A percentile compares a stretch with the other conserved stretches of the same genome.
phyloP scores from a whole-genome alignment of 2,797 vertebrate species.

The Oryzias sinensis region DNA sequence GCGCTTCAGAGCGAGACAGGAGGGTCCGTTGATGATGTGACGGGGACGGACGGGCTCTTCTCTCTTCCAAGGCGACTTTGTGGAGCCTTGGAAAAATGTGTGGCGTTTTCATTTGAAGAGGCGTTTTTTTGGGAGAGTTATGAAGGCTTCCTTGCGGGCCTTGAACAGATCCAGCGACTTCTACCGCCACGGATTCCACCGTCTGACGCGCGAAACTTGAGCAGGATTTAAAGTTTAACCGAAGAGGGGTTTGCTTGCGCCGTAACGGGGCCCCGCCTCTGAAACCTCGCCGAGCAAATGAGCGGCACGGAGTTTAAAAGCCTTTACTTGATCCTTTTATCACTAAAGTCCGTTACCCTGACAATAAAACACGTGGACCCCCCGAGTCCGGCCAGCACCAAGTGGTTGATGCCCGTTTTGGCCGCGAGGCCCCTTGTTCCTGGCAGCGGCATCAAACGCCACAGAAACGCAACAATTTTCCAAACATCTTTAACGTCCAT shows the following conservation, averaged over 20 bases:
- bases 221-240: slow-evolving; percentile 9
- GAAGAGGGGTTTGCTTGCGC: slow-evolving; percentile 6
- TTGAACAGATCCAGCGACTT: slow-evolving; percentile 50
- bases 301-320: slow-evolving; percentile 9
- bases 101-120: slow-evolving; percentile 78
- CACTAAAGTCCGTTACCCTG: slow-evolving; percentile 84
- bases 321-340: slow-evolving; percentile 49
- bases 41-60: slow-evolving; percentile 64
- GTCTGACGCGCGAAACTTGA: slow-evolving; percentile 49
- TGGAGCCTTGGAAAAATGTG: slow-evolving; percentile 40
- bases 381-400: slow-evolving; percentile 86
- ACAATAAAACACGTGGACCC: slow-evolving; percentile 84
- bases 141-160: slow-evolving; percentile 70
- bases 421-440: slow-evolving; percentile 84
- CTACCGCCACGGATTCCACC: slow-evolving; percentile 30
- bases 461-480: slow-evolving; percentile 84
- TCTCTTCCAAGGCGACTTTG: slow-evolving; percentile 56
- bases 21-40: slow-evolving; percentile 76
- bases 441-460: slow-evolving; percentile 85
- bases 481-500: slow-evolving; percentile 81
- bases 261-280: neutral
- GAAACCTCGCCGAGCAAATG: neutral
- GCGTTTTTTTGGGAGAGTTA: slow-evolving; percentile 78
- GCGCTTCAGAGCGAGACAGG: slow-evolving; percentile 56
- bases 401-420: slow-evolving; percentile 85